Percentiles rank a stretch among this genome's conserved stretches.
These are phyloP conservation scores for Heliothis peltigera DNA, from an alignment of 2,888 invertebrate species.

Conservation along the genomic window DNA sequence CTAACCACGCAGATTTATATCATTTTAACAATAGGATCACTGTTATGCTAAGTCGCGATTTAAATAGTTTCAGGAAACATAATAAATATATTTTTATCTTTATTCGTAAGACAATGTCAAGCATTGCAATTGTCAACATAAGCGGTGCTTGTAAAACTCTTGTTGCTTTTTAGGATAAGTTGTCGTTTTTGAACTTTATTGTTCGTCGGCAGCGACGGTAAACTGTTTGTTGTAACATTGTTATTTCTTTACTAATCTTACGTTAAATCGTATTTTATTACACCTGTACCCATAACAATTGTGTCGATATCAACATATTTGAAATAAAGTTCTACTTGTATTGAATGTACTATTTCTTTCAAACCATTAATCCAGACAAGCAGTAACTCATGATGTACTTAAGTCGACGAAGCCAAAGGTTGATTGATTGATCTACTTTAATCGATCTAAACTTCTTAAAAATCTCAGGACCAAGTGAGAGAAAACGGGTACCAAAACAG, in stretches of 20 bases:
- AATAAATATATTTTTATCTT: conserved; percentile 41
- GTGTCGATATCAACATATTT: conserved; percentile 65
- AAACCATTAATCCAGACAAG: background rate
- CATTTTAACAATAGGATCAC: conserved; percentile 26
- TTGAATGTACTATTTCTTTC: conserved; percentile 31
- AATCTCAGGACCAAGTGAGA: no score
- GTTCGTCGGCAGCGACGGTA: conserved; percentile 38
- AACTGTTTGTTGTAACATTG: conserved; percentile 55
- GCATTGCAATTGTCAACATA: conserved; percentile 23
- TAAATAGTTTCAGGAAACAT: conserved; percentile 35
- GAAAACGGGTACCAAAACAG: no score
- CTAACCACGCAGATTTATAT: no score
- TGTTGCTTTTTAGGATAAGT: conserved; percentile 44
- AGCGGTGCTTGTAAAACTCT: conserved; percentile 39
- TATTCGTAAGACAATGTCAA: conserved; percentile 27
- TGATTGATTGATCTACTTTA: no score
- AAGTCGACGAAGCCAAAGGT: no score
- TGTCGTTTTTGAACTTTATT: conserved; percentile 35
- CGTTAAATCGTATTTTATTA: conserved; percentile 59
- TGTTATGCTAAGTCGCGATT: conserved; percentile 29
- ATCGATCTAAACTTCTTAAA: no score
- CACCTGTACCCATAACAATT: conserved; percentile 61
- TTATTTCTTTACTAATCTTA: conserved; percentile 61
- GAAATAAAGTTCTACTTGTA: conserved; percentile 65
- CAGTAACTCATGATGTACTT: background rate